Base-by-base conservation (phyloP, 2,888 invertebrate species). In the Clusia tigrina region DNA sequence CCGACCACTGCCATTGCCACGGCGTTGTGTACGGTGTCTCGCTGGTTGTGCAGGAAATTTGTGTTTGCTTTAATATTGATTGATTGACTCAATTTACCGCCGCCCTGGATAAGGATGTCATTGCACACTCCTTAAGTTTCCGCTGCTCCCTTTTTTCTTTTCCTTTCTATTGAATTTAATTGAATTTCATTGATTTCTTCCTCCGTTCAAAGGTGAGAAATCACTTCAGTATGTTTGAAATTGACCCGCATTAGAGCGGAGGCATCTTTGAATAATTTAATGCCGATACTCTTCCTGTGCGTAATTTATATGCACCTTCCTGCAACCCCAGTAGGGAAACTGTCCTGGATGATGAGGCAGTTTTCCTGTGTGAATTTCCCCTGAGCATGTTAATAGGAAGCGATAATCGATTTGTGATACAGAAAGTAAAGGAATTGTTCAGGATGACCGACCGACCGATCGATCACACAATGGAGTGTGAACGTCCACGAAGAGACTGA, bases 61-160 rank as follows among this genome's bases (percentile, higher is more conserved):
- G n/a, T 42, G n/a, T 42, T 42, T 42, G n/a, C 42, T n/a, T 42
- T 42, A 42, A 42, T 42, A 42, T 42, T 42, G 42, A 42, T 42
- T 42, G 42, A 42, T 42, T n/a, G 32, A 32, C 12, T 32, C 9
- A 42, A 42, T 42, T 6, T n/a, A 42, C 3, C n/a, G 42, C n/a
- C n/a, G n/a, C n/a, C 42, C n/a, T 42, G n/a, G 42, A 42, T 42
- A 42, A 42, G 42, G 42, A 42, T n/a, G 3, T n/a, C n/a, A n/a
- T n/a, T n/a, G n/a, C 42, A 17, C 6, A 32, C 12, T 32, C 12
- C 32, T 9, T 32, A 32, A 12, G 32, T 32, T 12, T 5, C 32
- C 12, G 32, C 32, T 32, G 32, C 12, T 12, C 6, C 32, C 6
- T 5, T 9, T 32, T 32, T 5, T 32, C 32, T 5, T 32, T 32